Evolutionary conservation across 1,140 invertebrate species (phyloP).

Genomic region (Eumeta japonica): DNA sequence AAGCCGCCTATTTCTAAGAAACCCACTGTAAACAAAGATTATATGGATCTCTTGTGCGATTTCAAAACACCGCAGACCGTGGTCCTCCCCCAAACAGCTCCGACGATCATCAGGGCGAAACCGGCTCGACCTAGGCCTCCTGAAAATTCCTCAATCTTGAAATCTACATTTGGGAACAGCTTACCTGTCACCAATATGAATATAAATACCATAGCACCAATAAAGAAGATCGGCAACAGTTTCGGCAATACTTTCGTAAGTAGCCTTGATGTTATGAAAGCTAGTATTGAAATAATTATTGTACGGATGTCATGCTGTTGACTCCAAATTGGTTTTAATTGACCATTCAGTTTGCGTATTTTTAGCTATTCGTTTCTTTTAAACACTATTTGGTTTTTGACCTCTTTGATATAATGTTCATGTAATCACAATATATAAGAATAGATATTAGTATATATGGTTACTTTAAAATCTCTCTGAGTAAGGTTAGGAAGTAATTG

Average conservation of each 20-base stretch:
- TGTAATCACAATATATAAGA: too few relatives aligned
- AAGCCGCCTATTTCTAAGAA: slow-evolving; percentile 35
- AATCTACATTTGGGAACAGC: slow-evolving; percentile 33
- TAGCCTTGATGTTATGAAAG: too few relatives aligned
- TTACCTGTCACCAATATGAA: slow-evolving; percentile 39
- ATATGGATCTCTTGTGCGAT: slow-evolving; percentile 41
- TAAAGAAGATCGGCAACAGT: slow-evolving; percentile 35
- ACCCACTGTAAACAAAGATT: slow-evolving; percentile 25
- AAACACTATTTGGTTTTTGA: too few relatives aligned
- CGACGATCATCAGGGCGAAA: slow-evolving; percentile 70
- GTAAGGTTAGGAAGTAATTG: too few relatives aligned
- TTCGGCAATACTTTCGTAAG: slow-evolving; percentile 41
- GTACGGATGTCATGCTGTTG: too few relatives aligned
- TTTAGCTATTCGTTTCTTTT: too few relatives aligned
- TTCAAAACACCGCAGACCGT: slow-evolving; percentile 39
- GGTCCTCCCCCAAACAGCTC: slow-evolving; percentile 52
- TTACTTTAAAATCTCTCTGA: too few relatives aligned
- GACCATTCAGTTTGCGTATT: background rate
- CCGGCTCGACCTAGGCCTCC: slow-evolving; percentile 76
- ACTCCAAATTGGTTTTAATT: too few relatives aligned
- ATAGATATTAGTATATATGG: too few relatives aligned
- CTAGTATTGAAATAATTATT: too few relatives aligned
- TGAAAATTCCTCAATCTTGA: slow-evolving; percentile 42
- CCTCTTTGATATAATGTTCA: too few relatives aligned
- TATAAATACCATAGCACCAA: slow-evolving; percentile 43